Conservation (phyloP, 2,888 invertebrate species). For the Trachelus tabidus region DNA sequence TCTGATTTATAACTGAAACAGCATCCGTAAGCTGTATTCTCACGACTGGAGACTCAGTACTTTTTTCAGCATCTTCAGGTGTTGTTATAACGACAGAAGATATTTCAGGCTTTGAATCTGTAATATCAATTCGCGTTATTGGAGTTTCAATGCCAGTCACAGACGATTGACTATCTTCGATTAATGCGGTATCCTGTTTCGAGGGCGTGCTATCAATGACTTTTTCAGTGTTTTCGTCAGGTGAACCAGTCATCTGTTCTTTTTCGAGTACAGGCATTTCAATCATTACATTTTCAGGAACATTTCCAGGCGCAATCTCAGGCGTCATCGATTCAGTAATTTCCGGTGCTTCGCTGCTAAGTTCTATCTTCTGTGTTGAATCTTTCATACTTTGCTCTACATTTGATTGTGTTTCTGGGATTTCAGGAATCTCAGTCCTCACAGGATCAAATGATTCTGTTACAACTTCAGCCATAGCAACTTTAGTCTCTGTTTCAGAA, state of each 20-base stretch:
- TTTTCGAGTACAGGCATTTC: neutral
- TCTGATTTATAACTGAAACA: constrained; percentile 42
- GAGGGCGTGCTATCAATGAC: constrained; percentile 2
- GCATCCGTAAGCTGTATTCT: constrained; percentile 47
- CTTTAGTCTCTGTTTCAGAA: neutral
- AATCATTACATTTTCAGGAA: neutral
- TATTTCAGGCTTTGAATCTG: constrained; percentile 25
- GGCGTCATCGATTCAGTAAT: neutral
- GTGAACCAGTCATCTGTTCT: neutral
- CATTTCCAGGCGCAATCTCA: neutral
- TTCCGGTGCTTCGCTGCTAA: neutral
- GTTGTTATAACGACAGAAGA: constrained; percentile 5
- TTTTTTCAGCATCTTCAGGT: constrained; percentile 18
- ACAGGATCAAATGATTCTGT: too few relatives aligned
- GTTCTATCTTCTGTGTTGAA: neutral
- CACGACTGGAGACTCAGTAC: constrained; percentile 43
- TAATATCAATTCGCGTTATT: constrained; percentile 44
- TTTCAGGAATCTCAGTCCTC: neutral
- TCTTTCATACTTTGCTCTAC: neutral
- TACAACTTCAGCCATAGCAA: neutral
- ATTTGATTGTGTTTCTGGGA: neutral
- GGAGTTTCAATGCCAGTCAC: constrained; percentile 35
- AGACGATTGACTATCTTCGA: neutral
- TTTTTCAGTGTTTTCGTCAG: constrained; percentile 4
- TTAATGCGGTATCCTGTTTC: neutral